Percentiles rank a stretch among this genome's conserved stretches.
These are phyloP conservation scores for Drosophila tanythrix DNA, from an alignment of 2,888 invertebrate genomes.

Conservation along the genomic window DNA sequence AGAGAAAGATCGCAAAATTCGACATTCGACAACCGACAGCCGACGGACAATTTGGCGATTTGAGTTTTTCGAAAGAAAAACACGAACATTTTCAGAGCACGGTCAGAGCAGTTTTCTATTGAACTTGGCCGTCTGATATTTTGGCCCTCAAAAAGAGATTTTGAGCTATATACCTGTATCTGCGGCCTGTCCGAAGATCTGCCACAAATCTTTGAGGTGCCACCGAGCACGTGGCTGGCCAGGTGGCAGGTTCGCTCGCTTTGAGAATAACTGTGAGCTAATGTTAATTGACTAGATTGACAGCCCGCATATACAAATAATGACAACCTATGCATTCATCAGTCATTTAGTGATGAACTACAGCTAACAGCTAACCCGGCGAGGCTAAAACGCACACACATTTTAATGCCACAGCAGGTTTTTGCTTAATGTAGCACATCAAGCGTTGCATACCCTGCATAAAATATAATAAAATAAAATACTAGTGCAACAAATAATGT, in stretches of 20 bases:
- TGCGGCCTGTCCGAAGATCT: not conserved
- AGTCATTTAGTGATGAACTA: slow-evolving; percentile 2
- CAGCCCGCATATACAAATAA: slow-evolving; percentile 4
- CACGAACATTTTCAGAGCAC: slow-evolving; percentile 18
- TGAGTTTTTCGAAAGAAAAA: slow-evolving; percentile 39
- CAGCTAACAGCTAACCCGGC: slow-evolving; percentile 1
- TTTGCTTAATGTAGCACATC: not conserved
- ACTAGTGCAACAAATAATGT: not conserved
- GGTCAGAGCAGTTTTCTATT: slow-evolving; percentile 54
- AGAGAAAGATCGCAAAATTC: slow-evolving; percentile 40
- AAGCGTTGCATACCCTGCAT: slow-evolving; percentile 19
- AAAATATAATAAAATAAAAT: no score
- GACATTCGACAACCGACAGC: slow-evolving; percentile 25
- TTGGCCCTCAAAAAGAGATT: slow-evolving; percentile 23
- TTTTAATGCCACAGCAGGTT: slow-evolving; percentile 7
- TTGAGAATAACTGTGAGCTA: slow-evolving; percentile 2
- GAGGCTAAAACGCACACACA: slow-evolving; percentile 28
- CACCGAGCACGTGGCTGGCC: not conserved
- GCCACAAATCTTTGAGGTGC: not conserved
- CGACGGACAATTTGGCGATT: slow-evolving; percentile 9
- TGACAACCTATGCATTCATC: slow-evolving; percentile 37
- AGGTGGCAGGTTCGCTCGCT: slow-evolving; percentile 12
- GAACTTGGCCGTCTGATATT: slow-evolving; percentile 58
- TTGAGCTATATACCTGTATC: not conserved
- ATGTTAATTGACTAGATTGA: slow-evolving; percentile 14